Conservation (phyloP, 2,888 invertebrate species). For the Temnothorax ravouxi region DNA sequence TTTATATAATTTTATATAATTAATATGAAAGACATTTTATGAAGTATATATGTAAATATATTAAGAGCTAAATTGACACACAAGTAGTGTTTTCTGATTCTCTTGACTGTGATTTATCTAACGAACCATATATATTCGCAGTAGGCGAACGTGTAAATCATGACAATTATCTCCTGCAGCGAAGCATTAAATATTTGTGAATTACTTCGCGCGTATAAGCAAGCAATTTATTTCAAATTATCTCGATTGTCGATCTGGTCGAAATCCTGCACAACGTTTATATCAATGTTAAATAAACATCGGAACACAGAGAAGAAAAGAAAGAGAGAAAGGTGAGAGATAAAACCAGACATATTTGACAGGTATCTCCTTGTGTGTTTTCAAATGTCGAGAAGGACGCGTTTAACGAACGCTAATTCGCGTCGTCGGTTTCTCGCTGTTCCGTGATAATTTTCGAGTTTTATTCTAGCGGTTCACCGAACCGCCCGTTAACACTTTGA, state of each 20-base stretch:
- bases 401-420: constrained; percentile 57
- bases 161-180: constrained; percentile 31
- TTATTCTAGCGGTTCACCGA: constrained; percentile 15
- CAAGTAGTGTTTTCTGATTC: background rate
- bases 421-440: constrained; percentile 22
- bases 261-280: background rate
- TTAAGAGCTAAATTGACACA: background rate
- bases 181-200: constrained; percentile 42
- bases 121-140: constrained; percentile 26
- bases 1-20: background rate
- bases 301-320: background rate
- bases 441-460: constrained; percentile 51
- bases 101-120: constrained; percentile 18
- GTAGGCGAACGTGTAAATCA: background rate
- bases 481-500: constrained; percentile 37
- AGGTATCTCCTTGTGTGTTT: constrained; percentile 21
- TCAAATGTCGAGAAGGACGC: constrained; percentile 19
- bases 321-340: background rate
- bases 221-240: background rate
- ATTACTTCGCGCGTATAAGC: constrained; percentile 18
- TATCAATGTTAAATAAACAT: constrained; percentile 20
- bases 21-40: background rate
- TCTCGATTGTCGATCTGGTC: background rate
- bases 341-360: background rate
- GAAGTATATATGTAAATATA: background rate